Evolutionary conservation across 2,113 vertebrate species (phyloP).

Genomic region (Oenanthe melanoleuca): DNA sequence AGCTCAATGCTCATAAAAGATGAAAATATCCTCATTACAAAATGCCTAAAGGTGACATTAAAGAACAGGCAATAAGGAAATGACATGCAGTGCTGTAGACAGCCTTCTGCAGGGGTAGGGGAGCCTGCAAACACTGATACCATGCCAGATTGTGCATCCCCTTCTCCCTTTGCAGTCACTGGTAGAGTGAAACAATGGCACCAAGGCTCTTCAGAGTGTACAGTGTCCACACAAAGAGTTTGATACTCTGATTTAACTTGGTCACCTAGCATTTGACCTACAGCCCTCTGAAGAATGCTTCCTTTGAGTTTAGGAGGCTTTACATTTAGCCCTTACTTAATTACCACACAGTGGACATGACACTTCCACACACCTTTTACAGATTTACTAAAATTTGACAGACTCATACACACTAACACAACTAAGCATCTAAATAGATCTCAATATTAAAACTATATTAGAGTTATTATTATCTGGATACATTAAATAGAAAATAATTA

Average conservation of each 20-base stretch:
- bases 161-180: rapidly evolving
- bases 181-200: background rate
- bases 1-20: background rate
- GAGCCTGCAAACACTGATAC: background rate
- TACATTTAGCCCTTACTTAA: background rate
- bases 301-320: background rate
- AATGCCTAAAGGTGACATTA: background rate
- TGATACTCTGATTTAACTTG: background rate
- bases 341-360: no score
- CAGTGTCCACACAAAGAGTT: rapidly evolving
- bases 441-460: background rate
- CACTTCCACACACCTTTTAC: background rate
- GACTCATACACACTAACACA: background rate
- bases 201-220: background rate
- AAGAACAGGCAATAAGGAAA: background rate
- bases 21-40: background rate
- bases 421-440: background rate
- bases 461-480: background rate
- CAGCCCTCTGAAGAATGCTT: background rate
- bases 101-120: background rate
- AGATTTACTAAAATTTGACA: background rate
- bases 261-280: background rate
- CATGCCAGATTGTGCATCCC: background rate
- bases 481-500: background rate
- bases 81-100: background rate